Evolutionary conservation across 2,888 invertebrate genomes (phyloP), one percentile per base, ranked within the genome.

Genomic region (Drosophila rubida): DNA sequence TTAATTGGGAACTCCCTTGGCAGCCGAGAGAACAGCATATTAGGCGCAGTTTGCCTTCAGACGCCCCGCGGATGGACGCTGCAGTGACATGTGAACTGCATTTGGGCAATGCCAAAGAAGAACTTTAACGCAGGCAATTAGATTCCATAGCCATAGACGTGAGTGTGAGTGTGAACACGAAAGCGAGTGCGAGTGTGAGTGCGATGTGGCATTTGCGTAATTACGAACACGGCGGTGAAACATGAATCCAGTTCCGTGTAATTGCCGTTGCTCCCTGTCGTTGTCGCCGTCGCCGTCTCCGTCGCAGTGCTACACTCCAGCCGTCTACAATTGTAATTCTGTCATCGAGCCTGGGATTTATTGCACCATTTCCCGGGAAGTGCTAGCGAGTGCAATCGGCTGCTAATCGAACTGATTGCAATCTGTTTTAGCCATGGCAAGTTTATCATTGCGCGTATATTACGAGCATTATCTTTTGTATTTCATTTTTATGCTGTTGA

Each of bases 21-120:
- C 27, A 14, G 19, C n/a, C 23, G 27, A 23, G 8, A 46, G 23
- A 14, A n/a, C 2, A 42, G 30, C 48, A 35, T 48, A 41, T 42
- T 39, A 50, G 22, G 48, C 45, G 19, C 19, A 19, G 14, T 19
- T 14, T 39, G 54, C 39, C 27, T 16, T 35, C 27, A 55, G 50
- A 41, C 32, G 13, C 42, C 37, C 50, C 23, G 54, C 50, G 30
- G 44, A 45, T 65, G 46, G 48, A 59, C 46, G 23, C 11, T 44
- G 45, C 42, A 50, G 39, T 37, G 51, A 55, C 51, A 65, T 55
- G 59, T 65, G 37, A 70, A 53, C 55, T 70, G 55, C 70, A 70
- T 55, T 70, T 65, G 58, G 32, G 44, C n/a, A 35, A 30, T 11
- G 54, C 8, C 37, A 53, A 45, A 27, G 45, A 30, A 42, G 35